Evolutionary conservation across 2,888 invertebrate species (phyloP), one percentile per base, ranked within the genome.

Genomic region (Nomada goodeniana): DNA sequence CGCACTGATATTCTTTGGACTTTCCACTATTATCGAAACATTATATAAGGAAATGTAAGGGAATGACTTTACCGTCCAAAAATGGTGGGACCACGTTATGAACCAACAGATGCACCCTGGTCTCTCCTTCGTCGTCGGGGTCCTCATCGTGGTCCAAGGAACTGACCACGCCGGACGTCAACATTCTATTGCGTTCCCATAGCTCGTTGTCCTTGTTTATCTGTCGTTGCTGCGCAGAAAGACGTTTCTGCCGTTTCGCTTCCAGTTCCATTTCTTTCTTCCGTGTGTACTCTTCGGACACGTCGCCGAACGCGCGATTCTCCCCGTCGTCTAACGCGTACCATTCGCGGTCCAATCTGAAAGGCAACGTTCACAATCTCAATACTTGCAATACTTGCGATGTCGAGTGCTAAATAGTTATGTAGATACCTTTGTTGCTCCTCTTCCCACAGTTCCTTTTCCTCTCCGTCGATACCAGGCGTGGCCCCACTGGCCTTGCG

Each of bases 61-160:
- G 57, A 61, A 71, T 36, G 64, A 64, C 65, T 67, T 84, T 87
- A 91, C 99, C 99, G 94, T 99, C 99, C 2, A 99, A 95, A 94
- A 99, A 99, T 0, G 99, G 99, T 0, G 99, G 99, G 10, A 99
- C 98, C 77, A 99, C 98, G 92, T 99, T 99, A 94, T 99, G 99
- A 0, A 99, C 99, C 10, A 99, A 94, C 23, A 99, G 95, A 94
- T 99, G 99, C 0, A 99, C 99, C 60, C 99, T 95, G 83, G 98
- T 98, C 77, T 98, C 97, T 61, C 96, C 98, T 93, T 99, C 98
- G 94, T 99, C 99, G 90, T 99, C 99, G 92, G 98, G 97, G 93
- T 99, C 99, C 89, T 98, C 98, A 92, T 97, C 98, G 44, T 97
- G 96, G 90, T 97, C 97, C 55, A 98, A 96, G 44, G 97, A 96